phyloP scores from a whole-genome alignment of 1,140 invertebrate species.

The Caerostris extrusa region DNA sequence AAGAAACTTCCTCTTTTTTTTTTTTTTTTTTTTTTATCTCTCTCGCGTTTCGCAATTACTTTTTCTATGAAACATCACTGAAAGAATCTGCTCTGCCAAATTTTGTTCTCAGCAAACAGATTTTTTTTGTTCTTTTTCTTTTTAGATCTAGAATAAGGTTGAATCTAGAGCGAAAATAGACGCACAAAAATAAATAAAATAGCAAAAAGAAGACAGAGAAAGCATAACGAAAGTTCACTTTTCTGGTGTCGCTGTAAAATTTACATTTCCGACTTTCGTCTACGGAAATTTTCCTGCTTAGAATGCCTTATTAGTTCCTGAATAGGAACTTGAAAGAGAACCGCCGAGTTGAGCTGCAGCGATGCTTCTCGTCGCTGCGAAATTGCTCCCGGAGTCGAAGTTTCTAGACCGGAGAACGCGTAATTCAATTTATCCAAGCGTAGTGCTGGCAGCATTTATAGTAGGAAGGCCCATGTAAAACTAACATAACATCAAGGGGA shows the following conservation, averaged over 20 bases:
- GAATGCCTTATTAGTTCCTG: conserved; percentile 30
- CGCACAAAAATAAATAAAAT: not conserved
- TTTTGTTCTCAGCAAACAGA: not conserved
- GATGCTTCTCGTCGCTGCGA: not conserved
- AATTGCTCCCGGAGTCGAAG: not conserved
- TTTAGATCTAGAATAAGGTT: not conserved
- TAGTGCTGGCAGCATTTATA: not conserved
- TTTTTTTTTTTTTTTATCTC: not conserved
- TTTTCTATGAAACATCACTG: not conserved
- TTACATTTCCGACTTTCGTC: conserved; percentile 25
- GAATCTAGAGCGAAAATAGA: not conserved
- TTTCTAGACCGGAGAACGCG: not conserved
- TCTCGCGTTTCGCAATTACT: not conserved
- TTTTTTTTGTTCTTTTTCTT: not conserved
- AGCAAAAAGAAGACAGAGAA: not conserved
- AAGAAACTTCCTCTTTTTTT: not conserved
- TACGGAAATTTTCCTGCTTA: not conserved
- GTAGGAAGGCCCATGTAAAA: not conserved
- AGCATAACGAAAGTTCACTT: not conserved
- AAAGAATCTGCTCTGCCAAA: not conserved
- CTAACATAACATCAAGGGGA: not conserved
- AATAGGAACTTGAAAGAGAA: conserved; percentile 14
- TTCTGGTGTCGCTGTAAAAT: not conserved
- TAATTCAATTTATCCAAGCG: not conserved
- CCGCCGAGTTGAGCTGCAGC: not conserved